These are phyloP conservation scores for Spermophilus dauricus DNA, from an alignment of 2,113 vertebrate genomes.

Conservation along the genomic window DNA sequence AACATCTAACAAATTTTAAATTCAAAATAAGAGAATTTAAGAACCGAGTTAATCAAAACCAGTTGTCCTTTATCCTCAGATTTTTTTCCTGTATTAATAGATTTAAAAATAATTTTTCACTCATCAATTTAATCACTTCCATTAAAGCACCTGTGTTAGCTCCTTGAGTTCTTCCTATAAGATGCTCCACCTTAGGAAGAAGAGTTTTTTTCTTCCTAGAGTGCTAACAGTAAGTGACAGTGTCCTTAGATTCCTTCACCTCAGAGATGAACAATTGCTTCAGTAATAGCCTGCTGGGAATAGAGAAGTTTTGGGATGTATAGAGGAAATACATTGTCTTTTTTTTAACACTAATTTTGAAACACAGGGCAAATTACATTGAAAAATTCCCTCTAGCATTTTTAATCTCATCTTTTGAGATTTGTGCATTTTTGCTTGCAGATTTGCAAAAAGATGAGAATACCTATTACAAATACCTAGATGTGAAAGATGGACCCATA, in stretches of 20 bases:
- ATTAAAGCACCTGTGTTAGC: conserved; percentile 9
- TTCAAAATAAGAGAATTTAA: conserved; percentile 36
- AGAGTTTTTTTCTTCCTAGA: background rate
- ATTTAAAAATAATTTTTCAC: conserved; percentile 57
- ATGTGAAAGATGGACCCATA: background rate
- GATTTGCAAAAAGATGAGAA: conserved; percentile 4
- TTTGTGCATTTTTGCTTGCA: background rate
- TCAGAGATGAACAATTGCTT: conserved; percentile 42
- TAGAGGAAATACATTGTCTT: background rate
- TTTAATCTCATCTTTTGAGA: conserved; percentile 33
- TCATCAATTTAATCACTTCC: conserved; percentile 51
- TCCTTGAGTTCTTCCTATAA: conserved; percentile 22
- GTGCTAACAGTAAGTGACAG: conserved; percentile 18
- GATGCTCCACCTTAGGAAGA: background rate
- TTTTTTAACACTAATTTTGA: conserved; percentile 39
- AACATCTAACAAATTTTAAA: background rate
- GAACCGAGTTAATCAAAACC: conserved; percentile 32
- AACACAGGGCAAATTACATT: background rate
- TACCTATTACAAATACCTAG: background rate
- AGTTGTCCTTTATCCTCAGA: conserved; percentile 39
- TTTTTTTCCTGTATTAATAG: conserved; percentile 42
- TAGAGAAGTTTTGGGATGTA: background rate
- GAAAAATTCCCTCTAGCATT: background rate
- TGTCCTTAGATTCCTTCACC: background rate
- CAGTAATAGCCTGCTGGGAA: background rate